Evolutionary conservation across 2,888 invertebrate genomes (phyloP).

Genomic region (Hemistola chrysoprasaria): DNA sequence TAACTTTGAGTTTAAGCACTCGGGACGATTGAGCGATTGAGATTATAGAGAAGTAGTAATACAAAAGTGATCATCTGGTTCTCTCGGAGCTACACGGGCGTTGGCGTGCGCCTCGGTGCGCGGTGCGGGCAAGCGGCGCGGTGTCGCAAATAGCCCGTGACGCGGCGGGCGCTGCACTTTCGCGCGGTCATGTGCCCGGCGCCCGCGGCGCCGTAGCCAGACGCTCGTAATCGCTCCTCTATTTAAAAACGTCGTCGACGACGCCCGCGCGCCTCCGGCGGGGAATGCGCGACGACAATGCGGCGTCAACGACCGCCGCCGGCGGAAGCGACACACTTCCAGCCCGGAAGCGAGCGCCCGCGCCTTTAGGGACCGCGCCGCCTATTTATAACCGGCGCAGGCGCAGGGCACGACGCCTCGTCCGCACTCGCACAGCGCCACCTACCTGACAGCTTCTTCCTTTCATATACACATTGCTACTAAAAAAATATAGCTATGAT

Average conservation of each 20-base stretch:
- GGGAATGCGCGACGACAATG: conserved; percentile 76
- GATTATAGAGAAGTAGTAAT: conserved; percentile 5
- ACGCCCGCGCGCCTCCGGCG: conserved; percentile 44
- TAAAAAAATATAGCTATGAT: no score
- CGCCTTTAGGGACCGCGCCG: conserved; percentile 75
- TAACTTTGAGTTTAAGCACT: conserved; percentile 5
- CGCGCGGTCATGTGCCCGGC: conserved; percentile 77
- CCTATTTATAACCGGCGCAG: conserved; percentile 69
- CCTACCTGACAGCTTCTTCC: no score
- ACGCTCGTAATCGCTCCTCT: conserved; percentile 77
- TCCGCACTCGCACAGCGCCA: conserved; percentile 34
- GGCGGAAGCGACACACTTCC: conserved; percentile 81
- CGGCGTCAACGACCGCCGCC: conserved; percentile 78
- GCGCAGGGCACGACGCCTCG: conserved; percentile 42
- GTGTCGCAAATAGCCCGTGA: conserved; percentile 78
- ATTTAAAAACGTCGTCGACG: conserved; percentile 77
- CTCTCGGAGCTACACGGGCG: conserved; percentile 4
- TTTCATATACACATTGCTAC: no score
- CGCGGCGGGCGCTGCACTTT: conserved; percentile 79
- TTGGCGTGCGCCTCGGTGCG: conserved; percentile 7
- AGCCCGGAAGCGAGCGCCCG: conserved; percentile 78
- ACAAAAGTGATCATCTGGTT: conserved; percentile 1
- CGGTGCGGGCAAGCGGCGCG: conserved; percentile 32
- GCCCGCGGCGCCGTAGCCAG: conserved; percentile 56
- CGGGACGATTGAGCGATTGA: conserved; percentile 2